Evolutionary conservation across 2,797 vertebrate genomes (phyloP).

Genomic region (Dallia pectoralis): DNA sequence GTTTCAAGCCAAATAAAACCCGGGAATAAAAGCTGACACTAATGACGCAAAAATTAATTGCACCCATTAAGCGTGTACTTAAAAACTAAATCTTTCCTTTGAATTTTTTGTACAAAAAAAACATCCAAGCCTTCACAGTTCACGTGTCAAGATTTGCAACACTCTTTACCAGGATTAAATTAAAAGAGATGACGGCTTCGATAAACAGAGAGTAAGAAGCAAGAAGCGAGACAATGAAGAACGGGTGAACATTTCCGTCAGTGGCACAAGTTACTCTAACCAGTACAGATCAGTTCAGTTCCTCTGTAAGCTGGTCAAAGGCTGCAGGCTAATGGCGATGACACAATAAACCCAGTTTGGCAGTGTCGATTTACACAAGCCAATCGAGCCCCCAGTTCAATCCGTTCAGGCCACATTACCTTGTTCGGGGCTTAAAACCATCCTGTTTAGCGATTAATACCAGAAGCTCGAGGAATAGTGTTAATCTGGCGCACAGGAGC

Average conservation of each 20-base stretch:
- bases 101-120: conserved; percentile 28
- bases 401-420: conserved; percentile 71
- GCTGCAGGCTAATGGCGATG: conserved; percentile 56
- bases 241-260: background rate
- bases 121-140: background rate
- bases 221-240: background rate
- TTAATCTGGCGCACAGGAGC: conserved; percentile 62
- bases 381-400: conserved; percentile 56
- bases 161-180: conserved; percentile 21
- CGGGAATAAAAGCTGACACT: conserved; percentile 55
- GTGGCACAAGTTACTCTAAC: background rate
- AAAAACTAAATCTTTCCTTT: conserved; percentile 50
- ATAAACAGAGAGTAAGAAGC: background rate
- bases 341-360: conserved; percentile 67
- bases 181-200: background rate
- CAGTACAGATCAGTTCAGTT: background rate
- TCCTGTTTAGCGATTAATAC: conserved; percentile 71
- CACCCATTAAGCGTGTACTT: conserved; percentile 60
- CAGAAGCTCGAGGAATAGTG: conserved; percentile 54
- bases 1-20: conserved; percentile 72
- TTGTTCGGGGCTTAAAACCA: conserved; percentile 67
- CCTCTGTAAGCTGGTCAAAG: conserved; percentile 32
- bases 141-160: background rate
- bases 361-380: conserved; percentile 64
- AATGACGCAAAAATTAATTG: conserved; percentile 69